Conservation (phyloP, 2,888 invertebrate species). For the Dorcus parallelipipedus region DNA sequence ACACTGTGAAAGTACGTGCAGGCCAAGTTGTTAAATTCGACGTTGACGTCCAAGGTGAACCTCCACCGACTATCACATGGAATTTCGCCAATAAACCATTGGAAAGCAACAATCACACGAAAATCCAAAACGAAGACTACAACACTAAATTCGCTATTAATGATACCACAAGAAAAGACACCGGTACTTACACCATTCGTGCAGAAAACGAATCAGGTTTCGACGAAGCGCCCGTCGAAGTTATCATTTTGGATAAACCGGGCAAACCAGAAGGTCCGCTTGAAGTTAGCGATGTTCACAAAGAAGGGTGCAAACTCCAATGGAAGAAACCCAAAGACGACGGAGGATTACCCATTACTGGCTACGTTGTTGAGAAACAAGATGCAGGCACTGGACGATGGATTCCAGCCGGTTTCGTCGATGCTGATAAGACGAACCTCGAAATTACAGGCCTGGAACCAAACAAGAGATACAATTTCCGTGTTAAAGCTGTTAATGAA, state of each 20-base stretch:
- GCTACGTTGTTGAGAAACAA: constrained; percentile 93
- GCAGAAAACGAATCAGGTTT: constrained; percentile 92
- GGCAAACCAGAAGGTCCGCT: constrained; percentile 88
- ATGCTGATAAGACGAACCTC: constrained; percentile 77
- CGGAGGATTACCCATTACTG: constrained; percentile 87
- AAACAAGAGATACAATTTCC: constrained; percentile 95
- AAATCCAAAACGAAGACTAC: constrained; percentile 88
- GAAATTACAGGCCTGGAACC: constrained; percentile 88
- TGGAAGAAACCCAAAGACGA: constrained; percentile 97
- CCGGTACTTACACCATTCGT: constrained; percentile 85
- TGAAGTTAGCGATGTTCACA: constrained; percentile 85
- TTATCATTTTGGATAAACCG: constrained; percentile 80
- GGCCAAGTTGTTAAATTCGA: constrained; percentile 88
- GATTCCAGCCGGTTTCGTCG: constrained; percentile 82
- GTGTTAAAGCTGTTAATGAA: constrained; percentile 94
- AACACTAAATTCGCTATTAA: constrained; percentile 80
- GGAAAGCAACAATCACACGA: constrained; percentile 64
- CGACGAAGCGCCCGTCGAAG: constrained; percentile 92
- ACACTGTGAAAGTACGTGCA: constrained; percentile 82
- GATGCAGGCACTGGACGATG: constrained; percentile 83
- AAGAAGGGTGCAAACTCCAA: constrained; percentile 88
- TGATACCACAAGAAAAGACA: constrained; percentile 79
- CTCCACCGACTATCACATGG: constrained; percentile 89
- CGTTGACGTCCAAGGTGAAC: constrained; percentile 95
- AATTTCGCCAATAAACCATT: constrained; percentile 65